Base-by-base conservation (phyloP, 1,140 invertebrate genomes). In the Parasteatoda tepidariorum region DNA sequence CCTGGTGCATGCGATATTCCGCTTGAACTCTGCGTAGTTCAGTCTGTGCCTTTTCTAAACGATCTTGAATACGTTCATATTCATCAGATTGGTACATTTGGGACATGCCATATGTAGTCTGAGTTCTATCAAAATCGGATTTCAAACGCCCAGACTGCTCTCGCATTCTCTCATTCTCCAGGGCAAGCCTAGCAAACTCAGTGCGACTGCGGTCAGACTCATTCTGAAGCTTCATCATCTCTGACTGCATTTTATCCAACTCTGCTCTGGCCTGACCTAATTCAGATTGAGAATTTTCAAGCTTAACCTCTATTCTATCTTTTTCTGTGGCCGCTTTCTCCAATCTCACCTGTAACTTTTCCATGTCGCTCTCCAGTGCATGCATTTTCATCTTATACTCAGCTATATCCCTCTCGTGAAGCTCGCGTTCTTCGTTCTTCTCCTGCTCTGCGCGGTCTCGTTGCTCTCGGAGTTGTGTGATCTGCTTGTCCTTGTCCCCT, bases 401-500 rank as follows among this genome's bases (percentile, higher is more conserved):
- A 62, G 96, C 95, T 84, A 98, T 92, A 90, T 97, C 95, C 85
- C 96, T 92, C 88, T 98, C 95, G 88, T 98, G 96, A 0, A 97
- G 90, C 87, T 98, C 97, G 79, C 96, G 91, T 88, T 99, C 97
- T 89, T 99, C 97, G 86, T 96, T 94, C 87, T 97, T 95, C 88
- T 99, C 98, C 86, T 97, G 94, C 90, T 99, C 97, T n/a, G 96
- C 95, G 84, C 96, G 91, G 88, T 99, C 97, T 87, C 97, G 91
- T 88, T 98, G 95, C 87, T 98, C 96, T 85, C 95, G 90, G 81
- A 98, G 90, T 89, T 98, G 95, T 85, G 93, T 92, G 90, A 98
- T 97, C 91, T 98, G 96, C 89, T 97, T 97, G 87, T 99, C 97
- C 90, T 98, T 98, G 88, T 99, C 97, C 38, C 94, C 93, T 82